Evolutionary conservation across 2,113 vertebrate genomes (phyloP), one percentile per base, ranked within the genome.

Genomic region (Bostrychus sinensis): DNA sequence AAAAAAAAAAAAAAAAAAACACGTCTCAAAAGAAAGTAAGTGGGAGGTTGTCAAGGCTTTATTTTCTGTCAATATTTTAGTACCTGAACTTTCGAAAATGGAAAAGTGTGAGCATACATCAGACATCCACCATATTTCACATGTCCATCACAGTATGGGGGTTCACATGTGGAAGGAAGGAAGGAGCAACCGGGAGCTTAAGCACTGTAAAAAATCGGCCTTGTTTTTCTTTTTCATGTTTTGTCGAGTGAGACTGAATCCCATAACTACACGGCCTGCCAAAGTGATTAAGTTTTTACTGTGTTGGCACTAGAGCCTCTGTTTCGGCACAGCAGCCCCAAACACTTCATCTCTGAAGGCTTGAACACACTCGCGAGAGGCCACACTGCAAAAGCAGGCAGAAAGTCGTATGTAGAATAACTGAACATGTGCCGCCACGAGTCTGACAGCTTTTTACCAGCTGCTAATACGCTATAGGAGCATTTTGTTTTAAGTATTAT

Each of bases 401-500:
- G 50, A 86, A 23, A 89, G 88, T 90, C 84, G 85, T 77, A 9
- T 32, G 48, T 62, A 75, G 83, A 80, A 72, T 81, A 82, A 89
- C 77, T 89, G 77, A 86, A 78, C 86, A 83, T 83, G 87, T 78
- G 84, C 78, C 78, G 62, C 76, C 56, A 58, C 79, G 79, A 86
- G 82, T 81, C 61, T 78, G 78, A 75, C 83, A 86, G 82, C 86
- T 85, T 89, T 82, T 51, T 71, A 81, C 78, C 86, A 88, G 87
- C 85, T 86, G 89, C 75, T 90, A 88, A 91, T 87, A n/a, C n/a
- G n/a, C n/a, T n/a, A 80, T 83, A 72, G 48, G 67, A 59, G 74
- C 76, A 74, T 86, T 88, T 80, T 56, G 70, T 68, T 37, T 86
- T 67, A 79, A 84, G 78, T 72, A 58, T n/a, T n/a, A n/a, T n/a